Conservation (phyloP, 2,797 vertebrate genomes). For the Enteromius argenteus region DNA sequence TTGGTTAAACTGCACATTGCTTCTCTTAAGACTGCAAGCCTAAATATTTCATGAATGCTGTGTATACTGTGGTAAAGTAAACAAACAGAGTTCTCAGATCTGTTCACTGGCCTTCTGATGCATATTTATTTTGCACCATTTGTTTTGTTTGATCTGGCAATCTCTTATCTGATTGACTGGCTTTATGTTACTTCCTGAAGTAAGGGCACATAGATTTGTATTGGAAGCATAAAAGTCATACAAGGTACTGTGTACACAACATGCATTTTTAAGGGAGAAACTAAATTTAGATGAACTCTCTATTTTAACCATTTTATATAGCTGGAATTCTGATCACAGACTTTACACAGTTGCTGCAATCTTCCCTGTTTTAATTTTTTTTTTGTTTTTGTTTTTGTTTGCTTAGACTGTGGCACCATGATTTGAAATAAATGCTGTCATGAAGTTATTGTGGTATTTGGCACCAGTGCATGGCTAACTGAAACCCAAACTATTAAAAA, state of each 20-base stretch:
- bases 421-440: background rate
- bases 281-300: background rate
- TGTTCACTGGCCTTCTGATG: background rate
- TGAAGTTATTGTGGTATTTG: background rate
- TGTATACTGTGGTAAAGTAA: background rate
- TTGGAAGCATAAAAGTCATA: background rate
- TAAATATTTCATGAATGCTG: background rate
- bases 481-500: background rate
- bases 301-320: background rate
- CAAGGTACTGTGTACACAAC: background rate
- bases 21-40: background rate
- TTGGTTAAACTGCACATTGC: conserved; percentile 42
- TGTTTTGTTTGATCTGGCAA: background rate
- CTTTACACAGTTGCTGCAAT: too few relatives aligned
- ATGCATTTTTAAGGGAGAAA: background rate
- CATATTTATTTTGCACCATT: background rate
- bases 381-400: background rate
- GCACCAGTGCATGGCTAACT: background rate
- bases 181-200: background rate
- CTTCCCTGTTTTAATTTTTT: background rate
- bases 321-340: background rate
- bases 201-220: background rate
- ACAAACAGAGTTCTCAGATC: background rate
- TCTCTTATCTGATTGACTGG: background rate
- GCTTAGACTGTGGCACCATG: background rate